Evolutionary conservation across 2,797 vertebrate species (phyloP), one percentile per base, ranked within the genome.

Genomic region (Setipinna tenuifilis): DNA sequence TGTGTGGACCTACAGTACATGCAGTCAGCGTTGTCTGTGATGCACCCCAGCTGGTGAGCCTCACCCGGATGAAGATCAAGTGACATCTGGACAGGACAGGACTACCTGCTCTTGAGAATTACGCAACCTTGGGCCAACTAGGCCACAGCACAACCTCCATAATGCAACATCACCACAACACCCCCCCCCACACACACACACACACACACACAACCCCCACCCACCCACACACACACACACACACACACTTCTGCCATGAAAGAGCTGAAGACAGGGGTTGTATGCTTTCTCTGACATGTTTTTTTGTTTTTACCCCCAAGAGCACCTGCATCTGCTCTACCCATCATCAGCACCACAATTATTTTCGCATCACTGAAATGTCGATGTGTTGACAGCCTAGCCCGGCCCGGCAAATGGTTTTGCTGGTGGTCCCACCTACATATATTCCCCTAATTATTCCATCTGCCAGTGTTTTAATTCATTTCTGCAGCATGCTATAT

Each of bases 71-170:
- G 35, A 7, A 75, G 31, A 41, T 75, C 31, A 75, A 75, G 68
- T 75, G 68, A 78, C 71, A 78, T 78, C 35, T 78, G 71, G 71
- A 78, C 71, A 71, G 71, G 71, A 78, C 71, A 71, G 71, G 31
- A 78, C 31, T 78, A 78, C 71, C 71, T 21, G 71, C 71, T 41
- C 35, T 19, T 44, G 31, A 78, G 14, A 78, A 78, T 78, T 78
- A 78, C 35, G 17, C 71, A 78, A 78, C 71, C 71, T 21, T 25
- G 2, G 16, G 71, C 11, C 71, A 78, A 78, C 71, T 78, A 78
- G 71, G 71, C 35, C 71, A 78, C 71, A 9, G 71, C 17, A 82
- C 31, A n/a, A 59, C 68, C 62, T 31, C n/a, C 16, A 54, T 68
- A 68, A 54, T 14, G 28, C 48, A 25, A 50, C n/a, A 14, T 17